Evolutionary conservation across 2,888 invertebrate genomes (phyloP).

Genomic region (Netelia inedita): DNA sequence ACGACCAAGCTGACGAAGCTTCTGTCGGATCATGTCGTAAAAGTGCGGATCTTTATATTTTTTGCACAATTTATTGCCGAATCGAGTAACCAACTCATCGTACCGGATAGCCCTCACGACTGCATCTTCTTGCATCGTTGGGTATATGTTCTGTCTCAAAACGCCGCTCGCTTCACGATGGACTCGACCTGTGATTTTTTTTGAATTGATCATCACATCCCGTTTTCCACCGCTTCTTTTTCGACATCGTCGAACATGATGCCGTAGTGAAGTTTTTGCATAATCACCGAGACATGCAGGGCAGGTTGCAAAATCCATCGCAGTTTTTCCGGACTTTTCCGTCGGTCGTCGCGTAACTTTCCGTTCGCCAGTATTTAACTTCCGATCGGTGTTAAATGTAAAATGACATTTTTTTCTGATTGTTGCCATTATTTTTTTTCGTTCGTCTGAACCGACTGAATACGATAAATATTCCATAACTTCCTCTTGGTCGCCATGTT

Average conservation of each 20-base stretch:
- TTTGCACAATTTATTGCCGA: conserved; percentile 63
- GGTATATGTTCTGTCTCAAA: conserved; percentile 52
- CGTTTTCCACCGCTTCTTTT: conserved; percentile 5
- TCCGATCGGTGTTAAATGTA: conserved; percentile 25
- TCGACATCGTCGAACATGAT: conserved; percentile 38
- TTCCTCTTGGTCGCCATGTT: conserved; percentile 33
- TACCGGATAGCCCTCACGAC: conserved; percentile 48
- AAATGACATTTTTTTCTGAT: conserved; percentile 48
- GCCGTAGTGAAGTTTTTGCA: conserved; percentile 43
- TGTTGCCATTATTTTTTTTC: conserved; percentile 42
- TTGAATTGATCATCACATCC: background rate
- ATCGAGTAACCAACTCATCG: conserved; percentile 55
- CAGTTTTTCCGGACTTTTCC: conserved; percentile 26
- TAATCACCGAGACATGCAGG: conserved; percentile 38
- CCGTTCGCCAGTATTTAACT: conserved; percentile 35
- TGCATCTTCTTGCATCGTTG: conserved; percentile 50
- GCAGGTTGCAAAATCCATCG: conserved; percentile 50
- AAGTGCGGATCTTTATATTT: conserved; percentile 58
- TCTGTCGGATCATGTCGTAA: conserved; percentile 64
- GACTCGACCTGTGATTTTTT: conserved; percentile 45
- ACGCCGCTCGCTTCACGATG: conserved; percentile 35
- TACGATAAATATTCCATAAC: conserved; percentile 30
- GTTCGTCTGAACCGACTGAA: background rate
- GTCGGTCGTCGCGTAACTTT: conserved; percentile 50
- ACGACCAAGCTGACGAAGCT: conserved; percentile 60